A percentile compares a stretch with the other conserved stretches of the same genome.
These are phyloP conservation scores for Saguinus midas DNA, from an alignment of 2,113 vertebrate genomes.

Conservation along the genomic window DNA sequence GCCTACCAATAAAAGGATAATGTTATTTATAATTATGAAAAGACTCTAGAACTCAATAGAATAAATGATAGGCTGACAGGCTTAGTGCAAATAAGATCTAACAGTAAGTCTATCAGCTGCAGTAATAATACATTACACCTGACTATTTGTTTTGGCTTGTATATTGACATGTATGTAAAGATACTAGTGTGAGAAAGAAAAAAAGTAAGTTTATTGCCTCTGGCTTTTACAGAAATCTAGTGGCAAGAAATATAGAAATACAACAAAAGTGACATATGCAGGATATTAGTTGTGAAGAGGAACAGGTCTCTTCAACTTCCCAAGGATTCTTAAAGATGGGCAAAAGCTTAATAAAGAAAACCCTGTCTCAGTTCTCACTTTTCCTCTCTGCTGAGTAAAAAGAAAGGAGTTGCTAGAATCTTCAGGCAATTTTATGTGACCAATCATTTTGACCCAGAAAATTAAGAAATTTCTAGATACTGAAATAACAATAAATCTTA, in stretches of 20 bases:
- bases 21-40: background rate
- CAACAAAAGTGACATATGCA: background rate
- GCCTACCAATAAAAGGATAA: background rate
- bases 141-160: background rate
- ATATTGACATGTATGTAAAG: background rate
- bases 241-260: background rate
- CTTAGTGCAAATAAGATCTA: background rate
- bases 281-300: background rate
- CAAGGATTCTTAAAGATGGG: background rate
- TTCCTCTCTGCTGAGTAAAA: background rate
- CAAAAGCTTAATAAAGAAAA: background rate
- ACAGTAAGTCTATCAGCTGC: background rate
- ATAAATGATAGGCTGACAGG: background rate
- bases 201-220: background rate
- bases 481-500: constrained; percentile 34
- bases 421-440: background rate
- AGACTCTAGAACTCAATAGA: background rate
- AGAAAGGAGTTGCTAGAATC: background rate
- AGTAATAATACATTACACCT: background rate
- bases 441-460: background rate
- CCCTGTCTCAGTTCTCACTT: background rate
- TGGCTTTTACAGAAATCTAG: background rate
- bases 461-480: background rate
- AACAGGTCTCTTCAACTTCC: background rate
- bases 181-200: background rate